Percentiles rank a stretch among this genome's conserved stretches.
Evolutionary conservation across 1,140 invertebrate genomes (phyloP).

Genomic region (Meloidogyne chitwoodi): DNA sequence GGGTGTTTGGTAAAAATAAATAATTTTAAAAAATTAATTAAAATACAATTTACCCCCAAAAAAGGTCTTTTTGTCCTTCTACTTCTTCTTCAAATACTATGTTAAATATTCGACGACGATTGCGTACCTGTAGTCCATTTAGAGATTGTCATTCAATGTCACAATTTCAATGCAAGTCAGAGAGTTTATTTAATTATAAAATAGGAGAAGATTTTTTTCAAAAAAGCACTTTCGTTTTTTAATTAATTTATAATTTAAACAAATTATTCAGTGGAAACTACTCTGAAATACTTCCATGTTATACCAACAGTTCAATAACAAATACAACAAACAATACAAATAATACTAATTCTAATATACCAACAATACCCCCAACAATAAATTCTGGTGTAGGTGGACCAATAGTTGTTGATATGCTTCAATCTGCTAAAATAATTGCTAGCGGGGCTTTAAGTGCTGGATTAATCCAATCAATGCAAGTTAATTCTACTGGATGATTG

Average conservation of each 20-base stretch:
- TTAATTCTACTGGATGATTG: neutral
- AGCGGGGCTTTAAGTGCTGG: conserved; percentile 5
- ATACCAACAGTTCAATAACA: neutral
- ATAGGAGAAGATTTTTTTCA: neutral
- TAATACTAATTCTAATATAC: neutral
- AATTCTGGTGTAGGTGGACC: neutral
- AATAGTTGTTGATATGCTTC: neutral
- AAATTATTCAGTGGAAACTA: neutral
- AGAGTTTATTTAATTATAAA: no score
- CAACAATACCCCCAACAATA: neutral
- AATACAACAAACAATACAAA: neutral
- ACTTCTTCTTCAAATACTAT: neutral
- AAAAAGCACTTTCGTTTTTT: no score
- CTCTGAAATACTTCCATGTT: neutral
- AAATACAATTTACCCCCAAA: neutral
- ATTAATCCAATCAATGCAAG: conserved; percentile 9
- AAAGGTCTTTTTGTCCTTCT: neutral
- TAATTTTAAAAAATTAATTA: neutral
- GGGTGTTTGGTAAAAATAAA: conserved; percentile 4
- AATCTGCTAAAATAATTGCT: neutral
- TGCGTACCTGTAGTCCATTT: neutral
- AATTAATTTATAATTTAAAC: neutral
- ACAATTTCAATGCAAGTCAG: neutral
- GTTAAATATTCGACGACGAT: conserved; percentile 9
- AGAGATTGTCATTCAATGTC: neutral